Conservation (phyloP, 2,113 vertebrate species). For the Haliaeetus leucogaster region DNA sequence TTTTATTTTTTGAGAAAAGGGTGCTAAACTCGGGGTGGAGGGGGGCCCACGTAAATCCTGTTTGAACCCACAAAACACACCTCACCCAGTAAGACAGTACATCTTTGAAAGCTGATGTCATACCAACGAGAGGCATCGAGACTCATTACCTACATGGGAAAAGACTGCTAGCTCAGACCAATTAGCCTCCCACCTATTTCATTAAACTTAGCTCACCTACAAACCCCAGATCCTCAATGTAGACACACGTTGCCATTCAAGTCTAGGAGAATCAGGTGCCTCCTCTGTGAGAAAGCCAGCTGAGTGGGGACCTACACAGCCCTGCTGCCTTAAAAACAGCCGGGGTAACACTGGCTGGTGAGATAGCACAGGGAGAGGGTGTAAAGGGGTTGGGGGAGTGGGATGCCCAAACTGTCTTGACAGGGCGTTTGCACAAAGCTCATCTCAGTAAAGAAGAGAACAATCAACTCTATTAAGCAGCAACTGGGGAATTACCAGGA, state of each 20-base stretch:
- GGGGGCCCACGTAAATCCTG: background rate
- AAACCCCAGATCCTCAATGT: background rate
- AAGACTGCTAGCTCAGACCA: background rate
- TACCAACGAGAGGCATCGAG: fast-evolving
- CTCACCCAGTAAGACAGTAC: fast-evolving
- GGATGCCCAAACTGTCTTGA: background rate
- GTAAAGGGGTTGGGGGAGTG: fast-evolving
- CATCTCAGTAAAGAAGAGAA: background rate
- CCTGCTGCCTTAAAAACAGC: background rate
- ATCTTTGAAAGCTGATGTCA: background rate
- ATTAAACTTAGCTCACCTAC: background rate
- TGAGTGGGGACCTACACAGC: background rate
- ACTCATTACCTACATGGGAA: fast-evolving
- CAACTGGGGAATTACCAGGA: background rate
- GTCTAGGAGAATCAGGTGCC: background rate
- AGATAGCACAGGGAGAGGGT: background rate
- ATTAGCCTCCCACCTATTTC: background rate
- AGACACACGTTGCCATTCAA: background rate
- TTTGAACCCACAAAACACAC: background rate
- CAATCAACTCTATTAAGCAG: background rate
- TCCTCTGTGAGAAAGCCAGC: background rate
- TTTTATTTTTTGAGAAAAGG: background rate
- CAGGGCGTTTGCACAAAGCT: background rate
- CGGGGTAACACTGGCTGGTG: fast-evolving
- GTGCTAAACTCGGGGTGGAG: background rate